A percentile compares a stretch with the other conserved stretches of the same genome.
phyloP scores from a whole-genome alignment of 2,888 invertebrate genomes.

The Netelia melanura region DNA sequence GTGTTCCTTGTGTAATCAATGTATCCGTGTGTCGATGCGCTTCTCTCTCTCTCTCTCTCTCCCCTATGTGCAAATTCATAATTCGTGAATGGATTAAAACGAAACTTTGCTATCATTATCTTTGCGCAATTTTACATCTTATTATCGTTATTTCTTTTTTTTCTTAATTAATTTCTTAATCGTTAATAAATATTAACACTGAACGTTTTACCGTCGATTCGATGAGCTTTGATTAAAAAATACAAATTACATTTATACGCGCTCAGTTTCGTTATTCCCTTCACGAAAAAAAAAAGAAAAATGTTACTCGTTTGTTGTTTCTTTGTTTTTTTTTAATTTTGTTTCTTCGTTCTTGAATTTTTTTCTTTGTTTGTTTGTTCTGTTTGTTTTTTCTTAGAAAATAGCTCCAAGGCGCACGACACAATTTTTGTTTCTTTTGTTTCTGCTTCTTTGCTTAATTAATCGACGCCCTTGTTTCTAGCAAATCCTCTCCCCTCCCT shows the following conservation, averaged over 20 bases:
- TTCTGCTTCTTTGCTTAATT: not conserved
- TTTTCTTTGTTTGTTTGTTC: not conserved
- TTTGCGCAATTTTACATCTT: not conserved
- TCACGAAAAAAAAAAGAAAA: slow-evolving; percentile 29
- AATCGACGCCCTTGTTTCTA: slow-evolving; percentile 42
- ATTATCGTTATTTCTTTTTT: not conserved
- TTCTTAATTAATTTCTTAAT: not conserved
- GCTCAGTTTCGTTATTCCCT: slow-evolving; percentile 28
- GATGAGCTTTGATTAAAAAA: slow-evolving; percentile 9
- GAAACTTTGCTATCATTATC: slow-evolving; percentile 1
- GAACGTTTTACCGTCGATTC: not conserved
- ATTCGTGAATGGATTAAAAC: slow-evolving; percentile 44
- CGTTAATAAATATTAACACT: slow-evolving; percentile 17
- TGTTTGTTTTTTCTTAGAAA: slow-evolving; percentile 54
- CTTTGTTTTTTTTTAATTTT: not conserved
- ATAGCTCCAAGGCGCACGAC: slow-evolving; percentile 70
- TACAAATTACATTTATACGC: not conserved
- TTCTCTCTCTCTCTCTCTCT: no score
- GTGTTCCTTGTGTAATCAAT: slow-evolving; percentile 1
- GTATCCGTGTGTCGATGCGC: slow-evolving; percentile 12
- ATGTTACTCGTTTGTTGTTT: slow-evolving; percentile 3
- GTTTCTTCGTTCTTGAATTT: slow-evolving; percentile 6
- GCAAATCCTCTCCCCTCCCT: slow-evolving; percentile 37
- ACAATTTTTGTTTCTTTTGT: slow-evolving; percentile 44
- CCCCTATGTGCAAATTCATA: not conserved